A percentile compares a stretch with the other conserved stretches of the same genome.
phyloP scores from a whole-genome alignment of 2,113 vertebrate genomes.

The Bolborhynchus lineola region DNA sequence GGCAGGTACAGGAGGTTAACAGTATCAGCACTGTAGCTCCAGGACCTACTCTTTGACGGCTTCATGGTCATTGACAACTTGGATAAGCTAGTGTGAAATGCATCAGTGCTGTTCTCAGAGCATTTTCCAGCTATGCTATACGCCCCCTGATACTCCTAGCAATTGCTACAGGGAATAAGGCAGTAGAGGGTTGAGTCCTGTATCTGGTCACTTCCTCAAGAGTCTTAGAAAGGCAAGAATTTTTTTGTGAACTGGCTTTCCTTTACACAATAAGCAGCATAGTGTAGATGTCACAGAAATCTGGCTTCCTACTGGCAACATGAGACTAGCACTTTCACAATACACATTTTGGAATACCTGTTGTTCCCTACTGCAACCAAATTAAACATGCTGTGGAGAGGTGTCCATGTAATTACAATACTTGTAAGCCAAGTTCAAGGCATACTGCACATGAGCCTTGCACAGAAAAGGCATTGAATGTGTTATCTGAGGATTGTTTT shows the following conservation, averaged over 20 bases:
- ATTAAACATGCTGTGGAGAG: not conserved
- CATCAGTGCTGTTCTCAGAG: rapidly evolving
- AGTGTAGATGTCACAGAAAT: not conserved
- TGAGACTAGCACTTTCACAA: not conserved
- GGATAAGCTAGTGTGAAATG: not conserved
- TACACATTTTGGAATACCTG: not conserved
- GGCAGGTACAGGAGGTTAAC: not conserved
- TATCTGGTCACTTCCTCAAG: not conserved
- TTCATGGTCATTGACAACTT: rapidly evolving
- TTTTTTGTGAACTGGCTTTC: not conserved
- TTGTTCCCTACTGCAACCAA: not conserved
- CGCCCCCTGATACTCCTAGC: not conserved
- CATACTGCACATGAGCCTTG: not conserved
- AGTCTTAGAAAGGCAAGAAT: not conserved
- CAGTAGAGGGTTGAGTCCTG: not conserved
- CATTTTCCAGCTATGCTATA: not conserved
- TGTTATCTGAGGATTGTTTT: not conserved
- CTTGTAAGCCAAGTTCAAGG: not conserved
- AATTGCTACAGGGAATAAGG: constrained; percentile 5
- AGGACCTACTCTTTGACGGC: not conserved
- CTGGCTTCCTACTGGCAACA: not conserved
- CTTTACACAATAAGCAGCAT: not conserved
- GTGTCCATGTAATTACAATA: not conserved
- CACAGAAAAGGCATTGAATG: not conserved
- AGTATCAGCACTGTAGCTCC: rapidly evolving